Percentiles rank a stretch among this genome's conserved stretches.
Conservation (phyloP, 2,113 vertebrate species). For the Aldabrachelys gigantea region DNA sequence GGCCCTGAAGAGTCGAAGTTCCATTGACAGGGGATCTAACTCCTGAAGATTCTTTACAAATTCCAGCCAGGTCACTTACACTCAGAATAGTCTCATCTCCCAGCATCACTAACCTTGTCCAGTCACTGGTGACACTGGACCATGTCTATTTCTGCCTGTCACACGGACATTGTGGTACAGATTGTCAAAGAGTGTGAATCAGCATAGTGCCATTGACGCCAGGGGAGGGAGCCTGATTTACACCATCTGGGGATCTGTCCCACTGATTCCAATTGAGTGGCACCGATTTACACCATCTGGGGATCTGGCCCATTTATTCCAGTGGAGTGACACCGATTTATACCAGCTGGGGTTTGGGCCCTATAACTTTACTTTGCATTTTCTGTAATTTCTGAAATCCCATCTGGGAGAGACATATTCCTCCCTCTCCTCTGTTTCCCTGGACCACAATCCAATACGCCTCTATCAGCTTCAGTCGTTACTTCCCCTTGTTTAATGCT, state of each 20-base stretch:
- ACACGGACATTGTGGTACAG: not conserved
- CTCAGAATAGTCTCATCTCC: not conserved
- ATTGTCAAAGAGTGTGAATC: not conserved
- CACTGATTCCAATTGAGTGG: too few species aligned
- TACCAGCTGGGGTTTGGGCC: not conserved
- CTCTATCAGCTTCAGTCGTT: too few species aligned
- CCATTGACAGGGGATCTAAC: not conserved
- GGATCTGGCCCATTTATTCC: too few species aligned
- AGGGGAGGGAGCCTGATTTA: not conserved
- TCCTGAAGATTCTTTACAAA: not conserved
- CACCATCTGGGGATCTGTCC: too few species aligned
- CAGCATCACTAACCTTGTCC: not conserved
- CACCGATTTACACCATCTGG: too few species aligned
- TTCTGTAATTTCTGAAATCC: too few species aligned
- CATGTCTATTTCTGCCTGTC: not conserved
- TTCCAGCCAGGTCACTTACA: not conserved
- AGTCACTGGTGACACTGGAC: not conserved
- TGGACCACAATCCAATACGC: too few species aligned
- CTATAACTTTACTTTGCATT: too few species aligned
- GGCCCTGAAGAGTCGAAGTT: not conserved
- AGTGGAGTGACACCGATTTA: too few species aligned
- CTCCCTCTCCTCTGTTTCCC: too few species aligned
- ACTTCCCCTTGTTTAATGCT: too few species aligned
- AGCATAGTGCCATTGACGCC: not conserved
- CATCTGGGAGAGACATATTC: too few species aligned